phyloP scores from a whole-genome alignment of 2,888 invertebrate genomes.

The Chloroclystis v-ata region DNA sequence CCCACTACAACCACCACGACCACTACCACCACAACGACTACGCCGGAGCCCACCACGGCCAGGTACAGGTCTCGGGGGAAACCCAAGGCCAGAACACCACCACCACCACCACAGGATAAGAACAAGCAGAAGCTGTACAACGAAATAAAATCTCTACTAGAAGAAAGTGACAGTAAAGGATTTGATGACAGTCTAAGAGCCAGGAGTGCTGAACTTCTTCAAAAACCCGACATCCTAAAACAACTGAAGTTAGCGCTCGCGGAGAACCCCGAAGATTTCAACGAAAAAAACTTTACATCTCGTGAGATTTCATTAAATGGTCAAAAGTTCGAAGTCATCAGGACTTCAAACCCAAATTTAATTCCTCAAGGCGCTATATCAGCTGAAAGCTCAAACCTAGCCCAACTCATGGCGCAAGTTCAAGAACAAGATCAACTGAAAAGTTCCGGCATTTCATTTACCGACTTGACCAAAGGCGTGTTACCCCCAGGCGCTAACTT shows the following conservation, averaged over 20 bases:
- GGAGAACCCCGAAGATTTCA: conserved; percentile 81
- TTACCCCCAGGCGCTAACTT: conserved; percentile 88
- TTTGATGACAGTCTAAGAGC: conserved; percentile 72
- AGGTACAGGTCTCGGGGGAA: conserved; percentile 56
- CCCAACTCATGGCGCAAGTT: conserved; percentile 60
- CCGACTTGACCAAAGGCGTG: conserved; percentile 88
- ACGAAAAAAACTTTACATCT: conserved; percentile 83
- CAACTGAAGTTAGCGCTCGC: conserved; percentile 86
- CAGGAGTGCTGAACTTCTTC: conserved; percentile 77
- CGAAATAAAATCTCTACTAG: conserved; percentile 74
- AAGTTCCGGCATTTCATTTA: conserved; percentile 83
- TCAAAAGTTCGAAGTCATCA: conserved; percentile 85
- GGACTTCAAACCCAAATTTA: conserved; percentile 83
- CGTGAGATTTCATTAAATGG: conserved; percentile 87
- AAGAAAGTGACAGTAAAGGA: conserved; percentile 78
- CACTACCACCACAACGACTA: conserved; percentile 80
- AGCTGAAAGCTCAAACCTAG: conserved; percentile 61
- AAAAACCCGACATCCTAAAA: conserved; percentile 84
- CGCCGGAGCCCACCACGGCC: conserved; percentile 53
- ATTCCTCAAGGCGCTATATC: conserved; percentile 79
- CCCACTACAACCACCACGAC: conserved; percentile 84
- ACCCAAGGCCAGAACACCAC: conserved; percentile 59
- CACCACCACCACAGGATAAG: conserved; percentile 69
- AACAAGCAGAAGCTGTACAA: conserved; percentile 78
- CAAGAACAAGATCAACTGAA: conserved; percentile 57